Evolutionary conservation across 1,140 invertebrate species (phyloP), one percentile per base, ranked within the genome.

Genomic region (Drosophila setifemur): DNA sequence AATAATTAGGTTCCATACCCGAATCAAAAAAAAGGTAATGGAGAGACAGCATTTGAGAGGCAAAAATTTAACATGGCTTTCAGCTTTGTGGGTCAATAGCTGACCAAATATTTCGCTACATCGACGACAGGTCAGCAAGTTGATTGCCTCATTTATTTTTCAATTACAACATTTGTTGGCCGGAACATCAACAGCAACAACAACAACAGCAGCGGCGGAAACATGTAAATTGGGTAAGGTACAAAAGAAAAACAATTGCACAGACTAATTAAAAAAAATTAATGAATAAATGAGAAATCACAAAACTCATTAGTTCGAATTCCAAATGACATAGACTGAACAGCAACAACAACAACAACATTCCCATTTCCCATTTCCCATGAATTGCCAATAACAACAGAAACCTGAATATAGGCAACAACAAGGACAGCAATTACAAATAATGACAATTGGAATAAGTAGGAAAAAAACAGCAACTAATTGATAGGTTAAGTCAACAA

Each of bases 71-170:
- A 50, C 33, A 42, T 28, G 7, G 26, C 26, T 68, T 74, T 29
- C 7, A 21, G 37, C 48, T 26, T 55, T 25, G 47, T 47, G 52
- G 75, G 71, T 86, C 81, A 74, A 86, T 86, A 72, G 70, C 81
- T 86, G 77, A 86, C 57, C 78, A 85, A 86, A 85, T 86, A 64
- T 64, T 66, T 40, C 19, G 58, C 25, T 49, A 48, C 60, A 47
- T 79, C 60, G 79, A 85, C 70, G 81, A 86, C 81, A 85, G 79
- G 81, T 85, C 79, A 72, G 71, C 73, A 86, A 86, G 79, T 85
- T 85, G 79, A 85, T 85, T 85, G 79, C 79, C 81, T 85, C 79
- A 85, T 85, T 85, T 85, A 85, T 86, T 86, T 85, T 85, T 85
- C 79, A 86, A 85, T 85, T 85, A 85, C 79, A 78, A 85, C 79